Evolutionary conservation across 2,888 invertebrate genomes (phyloP).

Genomic region (Siphlonurus alternatus): DNA sequence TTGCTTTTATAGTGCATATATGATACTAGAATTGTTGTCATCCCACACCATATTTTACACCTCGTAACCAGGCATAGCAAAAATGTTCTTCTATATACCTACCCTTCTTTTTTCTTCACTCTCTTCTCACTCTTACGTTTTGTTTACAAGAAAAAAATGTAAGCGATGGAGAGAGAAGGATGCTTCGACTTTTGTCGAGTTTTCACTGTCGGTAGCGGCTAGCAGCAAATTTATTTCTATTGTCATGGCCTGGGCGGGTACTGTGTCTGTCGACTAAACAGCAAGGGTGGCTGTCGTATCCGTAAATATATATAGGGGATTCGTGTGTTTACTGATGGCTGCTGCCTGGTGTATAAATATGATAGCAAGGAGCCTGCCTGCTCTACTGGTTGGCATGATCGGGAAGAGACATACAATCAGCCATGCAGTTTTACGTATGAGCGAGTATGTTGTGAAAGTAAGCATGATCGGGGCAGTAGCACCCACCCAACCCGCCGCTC

Average conservation of each 20-base stretch:
- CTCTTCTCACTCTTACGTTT: neutral
- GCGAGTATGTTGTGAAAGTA: too few species aligned
- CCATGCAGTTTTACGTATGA: too few species aligned
- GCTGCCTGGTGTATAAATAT: too few species aligned
- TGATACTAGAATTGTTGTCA: neutral
- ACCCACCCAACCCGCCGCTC: too few species aligned
- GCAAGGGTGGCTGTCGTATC: neutral
- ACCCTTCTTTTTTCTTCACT: neutral
- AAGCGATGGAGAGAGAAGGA: neutral
- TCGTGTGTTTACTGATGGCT: neutral
- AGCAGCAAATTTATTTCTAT: neutral
- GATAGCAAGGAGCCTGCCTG: too few species aligned
- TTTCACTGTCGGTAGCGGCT: neutral
- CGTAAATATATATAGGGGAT: neutral
- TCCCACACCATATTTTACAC: neutral
- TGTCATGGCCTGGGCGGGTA: neutral
- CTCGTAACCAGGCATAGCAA: neutral
- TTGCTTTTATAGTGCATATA: neutral
- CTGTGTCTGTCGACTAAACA: neutral
- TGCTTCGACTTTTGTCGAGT: neutral
- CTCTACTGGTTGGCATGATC: too few species aligned
- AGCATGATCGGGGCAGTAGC: too few species aligned
- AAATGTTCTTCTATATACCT: neutral
- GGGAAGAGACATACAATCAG: too few species aligned
- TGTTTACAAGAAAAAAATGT: neutral